These are phyloP conservation scores for Alca torda DNA, from an alignment of 2,797 vertebrate genomes.

Conservation along the genomic window DNA sequence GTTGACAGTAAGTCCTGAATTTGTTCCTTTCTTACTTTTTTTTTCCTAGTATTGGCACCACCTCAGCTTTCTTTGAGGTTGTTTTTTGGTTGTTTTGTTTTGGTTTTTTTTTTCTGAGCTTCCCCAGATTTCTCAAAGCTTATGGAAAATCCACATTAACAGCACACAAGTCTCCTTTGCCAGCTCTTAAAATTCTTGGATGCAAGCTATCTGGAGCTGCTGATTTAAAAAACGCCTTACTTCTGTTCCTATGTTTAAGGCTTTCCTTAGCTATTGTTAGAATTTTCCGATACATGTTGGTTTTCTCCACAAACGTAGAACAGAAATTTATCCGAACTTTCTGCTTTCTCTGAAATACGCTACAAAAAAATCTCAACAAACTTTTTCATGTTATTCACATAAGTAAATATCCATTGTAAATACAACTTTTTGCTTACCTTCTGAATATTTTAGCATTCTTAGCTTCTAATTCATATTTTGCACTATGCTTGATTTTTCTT, in stretches of 20 bases:
- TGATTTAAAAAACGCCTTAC: constrained; percentile 39
- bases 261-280: constrained; percentile 34
- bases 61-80: constrained; percentile 5
- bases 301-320: not conserved
- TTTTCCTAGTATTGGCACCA: not conserved
- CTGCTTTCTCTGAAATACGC: not conserved
- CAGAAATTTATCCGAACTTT: not conserved
- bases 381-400: not conserved
- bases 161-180: constrained; percentile 32
- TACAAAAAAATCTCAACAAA: not conserved
- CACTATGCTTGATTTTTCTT: not conserved
- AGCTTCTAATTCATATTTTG: not conserved
- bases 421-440: not conserved
- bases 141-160: constrained; percentile 64
- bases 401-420: not conserved
- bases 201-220: constrained; percentile 32
- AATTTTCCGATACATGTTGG: not conserved
- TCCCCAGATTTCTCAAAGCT: constrained; percentile 54
- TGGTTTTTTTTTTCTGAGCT: not conserved
- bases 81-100: not conserved
- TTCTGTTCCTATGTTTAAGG: constrained; percentile 14
- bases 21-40: not conserved
- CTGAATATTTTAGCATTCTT: not conserved
- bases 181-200: constrained; percentile 64
- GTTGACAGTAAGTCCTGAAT: not conserved